Conservation (phyloP, 2,888 invertebrate genomes). For the Amiota minor region DNA sequence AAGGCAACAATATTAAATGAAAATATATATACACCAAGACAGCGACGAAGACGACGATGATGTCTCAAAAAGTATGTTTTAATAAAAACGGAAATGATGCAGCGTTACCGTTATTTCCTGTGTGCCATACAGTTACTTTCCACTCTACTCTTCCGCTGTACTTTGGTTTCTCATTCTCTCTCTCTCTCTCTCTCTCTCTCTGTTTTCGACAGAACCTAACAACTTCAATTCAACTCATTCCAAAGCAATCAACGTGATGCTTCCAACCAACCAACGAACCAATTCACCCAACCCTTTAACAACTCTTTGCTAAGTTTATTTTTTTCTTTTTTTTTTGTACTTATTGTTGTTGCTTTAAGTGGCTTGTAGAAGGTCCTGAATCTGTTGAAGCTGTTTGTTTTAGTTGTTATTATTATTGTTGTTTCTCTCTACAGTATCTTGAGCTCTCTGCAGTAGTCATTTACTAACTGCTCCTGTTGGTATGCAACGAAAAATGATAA, state of each 20-base stretch:
- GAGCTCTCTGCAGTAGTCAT: constrained; percentile 18
- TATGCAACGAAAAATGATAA: constrained; percentile 51
- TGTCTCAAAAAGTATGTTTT: constrained; percentile 64
- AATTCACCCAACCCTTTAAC: neutral
- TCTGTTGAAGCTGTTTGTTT: neutral
- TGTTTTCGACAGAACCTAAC: constrained; percentile 21
- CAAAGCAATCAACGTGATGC: neutral
- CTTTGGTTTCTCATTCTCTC: too few species aligned
- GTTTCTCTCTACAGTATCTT: neutral
- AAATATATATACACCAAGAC: neutral
- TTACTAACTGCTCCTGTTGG: constrained; percentile 33
- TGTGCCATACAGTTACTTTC: constrained; percentile 39
- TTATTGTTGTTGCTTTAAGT: constrained; percentile 47
- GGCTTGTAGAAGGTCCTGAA: neutral
- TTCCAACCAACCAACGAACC: neutral
- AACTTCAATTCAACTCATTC: neutral
- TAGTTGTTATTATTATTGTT: constrained; percentile 3
- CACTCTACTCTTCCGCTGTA: constrained; percentile 54
- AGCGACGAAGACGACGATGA: constrained; percentile 39
- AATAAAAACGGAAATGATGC: constrained; percentile 67
- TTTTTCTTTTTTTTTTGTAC: neutral
- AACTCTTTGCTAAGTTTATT: neutral
- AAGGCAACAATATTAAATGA: neutral
- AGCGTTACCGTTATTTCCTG: constrained; percentile 67
- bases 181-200: too few species aligned